Evolutionary conservation across 1,140 invertebrate genomes (phyloP).

Genomic region (Glossosoma conforme): DNA sequence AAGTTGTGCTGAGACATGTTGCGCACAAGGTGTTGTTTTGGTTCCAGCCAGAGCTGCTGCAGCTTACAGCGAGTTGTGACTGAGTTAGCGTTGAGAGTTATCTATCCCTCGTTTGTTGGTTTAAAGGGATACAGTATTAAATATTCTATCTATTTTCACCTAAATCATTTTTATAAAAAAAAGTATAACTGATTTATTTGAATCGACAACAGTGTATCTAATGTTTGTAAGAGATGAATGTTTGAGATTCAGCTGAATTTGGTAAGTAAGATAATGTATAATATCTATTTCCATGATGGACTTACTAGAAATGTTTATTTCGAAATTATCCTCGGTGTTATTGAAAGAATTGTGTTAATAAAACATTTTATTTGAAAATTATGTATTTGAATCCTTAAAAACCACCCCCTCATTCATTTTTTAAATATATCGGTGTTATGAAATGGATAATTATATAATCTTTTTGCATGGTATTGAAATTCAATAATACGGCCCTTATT

Average conservation of each 20-base stretch:
- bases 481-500: too few species aligned
- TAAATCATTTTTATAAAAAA: constrained; percentile 28
- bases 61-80: constrained; percentile 12
- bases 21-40: constrained; percentile 34
- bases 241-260: constrained; percentile 50
- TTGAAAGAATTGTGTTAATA: constrained; percentile 56
- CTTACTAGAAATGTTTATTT: constrained; percentile 38
- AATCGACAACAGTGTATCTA: constrained; percentile 49
- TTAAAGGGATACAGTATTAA: constrained; percentile 29
- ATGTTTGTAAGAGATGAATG: constrained; percentile 50
- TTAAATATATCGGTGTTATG: too few species aligned
- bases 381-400: too few species aligned
- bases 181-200: constrained; percentile 27
- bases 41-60: constrained; percentile 10
- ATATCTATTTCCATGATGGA: constrained; percentile 25
- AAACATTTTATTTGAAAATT: constrained; percentile 49
- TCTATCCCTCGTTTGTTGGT: constrained; percentile 20
- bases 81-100: constrained; percentile 22
- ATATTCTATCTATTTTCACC: constrained; percentile 26
- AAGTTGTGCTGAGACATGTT: constrained; percentile 29
- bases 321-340: constrained; percentile 52
- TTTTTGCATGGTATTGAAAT: too few species aligned
- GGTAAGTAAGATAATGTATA: constrained; percentile 19
- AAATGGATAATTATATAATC: too few species aligned
- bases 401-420: too few species aligned